These are phyloP conservation scores for Vulpes lagopus DNA, from an alignment of 2,113 vertebrate genomes.

Conservation along the genomic window DNA sequence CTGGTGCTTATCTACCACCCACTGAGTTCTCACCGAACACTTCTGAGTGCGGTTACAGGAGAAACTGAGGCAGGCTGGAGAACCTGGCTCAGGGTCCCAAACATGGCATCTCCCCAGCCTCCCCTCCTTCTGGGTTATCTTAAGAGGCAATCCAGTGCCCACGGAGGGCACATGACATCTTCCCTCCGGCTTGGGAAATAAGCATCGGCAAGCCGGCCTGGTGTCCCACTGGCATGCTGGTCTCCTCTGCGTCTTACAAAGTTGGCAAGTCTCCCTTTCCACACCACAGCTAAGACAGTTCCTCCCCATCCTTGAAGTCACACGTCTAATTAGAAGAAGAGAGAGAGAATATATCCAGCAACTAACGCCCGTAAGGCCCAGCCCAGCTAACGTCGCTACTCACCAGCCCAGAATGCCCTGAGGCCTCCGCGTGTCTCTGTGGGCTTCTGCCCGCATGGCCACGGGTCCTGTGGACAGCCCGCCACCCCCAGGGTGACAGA, in stretches of 20 bases:
- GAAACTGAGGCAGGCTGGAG: not conserved
- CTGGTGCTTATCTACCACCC: slow-evolving; percentile 46
- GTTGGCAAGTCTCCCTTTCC: not conserved
- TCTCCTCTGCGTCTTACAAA: not conserved
- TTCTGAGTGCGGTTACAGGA: not conserved
- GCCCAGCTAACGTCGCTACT: not conserved
- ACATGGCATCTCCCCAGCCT: not conserved
- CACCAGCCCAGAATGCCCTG: accelerated
- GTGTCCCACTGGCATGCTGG: not conserved
- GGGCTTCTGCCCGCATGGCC: not conserved
- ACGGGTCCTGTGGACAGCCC: not conserved
- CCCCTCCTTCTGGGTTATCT: not conserved
- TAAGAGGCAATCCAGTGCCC: not conserved
- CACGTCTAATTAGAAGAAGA: not conserved
- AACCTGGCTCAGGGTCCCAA: not conserved
- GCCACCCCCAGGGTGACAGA: not conserved
- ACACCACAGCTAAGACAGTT: not conserved
- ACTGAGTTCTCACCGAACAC: slow-evolving; percentile 1
- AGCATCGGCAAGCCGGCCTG: not conserved
- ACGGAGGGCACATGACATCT: no score
- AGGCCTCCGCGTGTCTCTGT: accelerated
- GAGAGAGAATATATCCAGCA: not conserved
- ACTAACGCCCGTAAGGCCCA: not conserved
- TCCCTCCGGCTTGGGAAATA: not conserved
- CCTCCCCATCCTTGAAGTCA: not conserved